Conservation (phyloP, 1,140 invertebrate species). For the Pomacea maculata region DNA sequence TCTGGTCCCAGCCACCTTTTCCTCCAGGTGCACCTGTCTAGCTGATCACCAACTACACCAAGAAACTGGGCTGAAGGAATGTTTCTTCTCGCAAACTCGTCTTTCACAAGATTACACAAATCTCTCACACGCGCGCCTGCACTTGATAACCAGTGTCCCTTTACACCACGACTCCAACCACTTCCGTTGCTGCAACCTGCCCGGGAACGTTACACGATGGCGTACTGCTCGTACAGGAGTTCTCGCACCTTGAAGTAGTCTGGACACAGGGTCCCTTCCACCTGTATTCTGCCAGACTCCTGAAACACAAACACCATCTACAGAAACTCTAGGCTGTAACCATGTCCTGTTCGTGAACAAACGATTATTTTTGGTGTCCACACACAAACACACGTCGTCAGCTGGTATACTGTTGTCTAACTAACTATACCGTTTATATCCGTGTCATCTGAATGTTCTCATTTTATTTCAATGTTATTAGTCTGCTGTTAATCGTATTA, state of each 20-base stretch:
- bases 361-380: too few species aligned
- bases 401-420: too few species aligned
- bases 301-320: neutral
- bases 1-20: too few species aligned
- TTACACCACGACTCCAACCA: neutral
- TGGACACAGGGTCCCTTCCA: slow-evolving; percentile 93
- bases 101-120: neutral
- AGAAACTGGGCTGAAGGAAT: too few species aligned
- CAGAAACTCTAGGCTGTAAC: neutral
- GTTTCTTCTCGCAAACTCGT: neutral
- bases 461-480: too few species aligned
- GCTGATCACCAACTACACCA: too few species aligned
- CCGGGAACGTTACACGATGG: slow-evolving; percentile 79
- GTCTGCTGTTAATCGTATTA: too few species aligned
- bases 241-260: slow-evolving; percentile 96
- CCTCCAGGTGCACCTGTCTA: too few species aligned
- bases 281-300: slow-evolving; percentile 81
- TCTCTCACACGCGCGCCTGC: neutral
- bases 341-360: neutral
- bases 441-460: too few species aligned
- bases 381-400: too few species aligned
- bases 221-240: slow-evolving; percentile 95
- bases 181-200: neutral
- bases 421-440: too few species aligned
- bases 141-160: neutral